Conservation (phyloP, 2,888 invertebrate genomes). For the Megalurothrips usitatus region DNA sequence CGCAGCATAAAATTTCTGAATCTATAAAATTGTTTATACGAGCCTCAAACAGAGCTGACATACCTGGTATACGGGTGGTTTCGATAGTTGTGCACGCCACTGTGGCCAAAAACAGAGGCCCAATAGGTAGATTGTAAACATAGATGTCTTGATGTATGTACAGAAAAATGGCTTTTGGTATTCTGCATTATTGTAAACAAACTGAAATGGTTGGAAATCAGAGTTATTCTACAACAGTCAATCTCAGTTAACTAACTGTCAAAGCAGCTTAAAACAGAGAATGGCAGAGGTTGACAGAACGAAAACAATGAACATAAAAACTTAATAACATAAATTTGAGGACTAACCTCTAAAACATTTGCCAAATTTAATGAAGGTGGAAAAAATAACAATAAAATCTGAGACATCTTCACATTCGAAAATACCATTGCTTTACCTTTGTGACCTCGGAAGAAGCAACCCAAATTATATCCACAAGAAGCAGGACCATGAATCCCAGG, state of each 20-base stretch:
- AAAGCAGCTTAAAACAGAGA: neutral
- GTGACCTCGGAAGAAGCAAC: slow-evolving; percentile 92
- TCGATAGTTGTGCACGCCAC: slow-evolving; percentile 80
- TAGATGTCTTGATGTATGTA: slow-evolving; percentile 90
- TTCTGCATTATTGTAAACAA: slow-evolving; percentile 75
- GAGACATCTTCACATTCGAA: slow-evolving; percentile 13
- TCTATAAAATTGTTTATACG: slow-evolving; percentile 27
- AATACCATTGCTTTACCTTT: slow-evolving; percentile 60
- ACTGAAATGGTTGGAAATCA: slow-evolving; percentile 57
- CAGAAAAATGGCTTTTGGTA: slow-evolving; percentile 93
- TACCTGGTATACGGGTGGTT: slow-evolving; percentile 64
- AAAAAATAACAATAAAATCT: slow-evolving; percentile 28
- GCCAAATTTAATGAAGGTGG: neutral
- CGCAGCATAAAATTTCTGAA: slow-evolving; percentile 33
- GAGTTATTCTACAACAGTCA: slow-evolving; percentile 21
- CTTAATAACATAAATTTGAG: neutral
- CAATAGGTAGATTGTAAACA: slow-evolving; percentile 87
- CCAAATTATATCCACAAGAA: slow-evolving; percentile 93
- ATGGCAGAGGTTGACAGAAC: neutral
- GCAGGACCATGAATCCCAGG: slow-evolving; percentile 77
- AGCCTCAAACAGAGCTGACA: slow-evolving; percentile 40
- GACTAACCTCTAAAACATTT: neutral
- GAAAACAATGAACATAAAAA: neutral
- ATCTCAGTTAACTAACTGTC: no score
- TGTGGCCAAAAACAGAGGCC: slow-evolving; percentile 86